These are phyloP conservation scores for Cryptocheilus praepositus DNA, from an alignment of 2,888 invertebrate genomes.

Conservation along the genomic window DNA sequence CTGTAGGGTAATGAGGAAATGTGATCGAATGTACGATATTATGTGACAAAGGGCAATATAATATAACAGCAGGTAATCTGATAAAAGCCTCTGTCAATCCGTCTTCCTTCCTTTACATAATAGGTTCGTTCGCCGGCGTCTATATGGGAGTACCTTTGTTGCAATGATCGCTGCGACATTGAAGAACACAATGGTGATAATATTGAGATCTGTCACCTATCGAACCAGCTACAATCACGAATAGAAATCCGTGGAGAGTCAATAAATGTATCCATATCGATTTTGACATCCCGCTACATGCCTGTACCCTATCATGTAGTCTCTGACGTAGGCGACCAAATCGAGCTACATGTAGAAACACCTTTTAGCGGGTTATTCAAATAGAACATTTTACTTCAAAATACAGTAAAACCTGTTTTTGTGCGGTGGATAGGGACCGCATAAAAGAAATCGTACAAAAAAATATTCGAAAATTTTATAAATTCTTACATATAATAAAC, in stretches of 20 bases:
- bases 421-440: too few species aligned
- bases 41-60: neutral
- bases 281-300: slow-evolving; percentile 27
- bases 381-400: too few species aligned
- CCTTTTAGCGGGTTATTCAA: too few species aligned
- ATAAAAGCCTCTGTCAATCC: too few species aligned
- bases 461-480: too few species aligned
- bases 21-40: neutral
- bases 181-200: slow-evolving; percentile 77
- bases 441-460: too few species aligned
- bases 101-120: neutral
- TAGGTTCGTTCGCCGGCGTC: neutral
- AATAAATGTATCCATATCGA: slow-evolving; percentile 29
- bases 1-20: too few species aligned
- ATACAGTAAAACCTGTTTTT: too few species aligned
- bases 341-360: too few species aligned
- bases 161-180: slow-evolving; percentile 76
- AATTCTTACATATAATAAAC: too few species aligned
- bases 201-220: slow-evolving; percentile 78
- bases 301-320: neutral
- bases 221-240: slow-evolving; percentile 50
- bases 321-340: too few species aligned
- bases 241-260: slow-evolving; percentile 26
- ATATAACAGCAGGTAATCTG: neutral
- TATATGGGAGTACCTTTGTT: slow-evolving; percentile 74